Evolutionary conservation across 64 coral and sea anemone genomes (phyloP), one percentile per base, ranked within the genome.

Genomic region (Anthopleura sola): DNA sequence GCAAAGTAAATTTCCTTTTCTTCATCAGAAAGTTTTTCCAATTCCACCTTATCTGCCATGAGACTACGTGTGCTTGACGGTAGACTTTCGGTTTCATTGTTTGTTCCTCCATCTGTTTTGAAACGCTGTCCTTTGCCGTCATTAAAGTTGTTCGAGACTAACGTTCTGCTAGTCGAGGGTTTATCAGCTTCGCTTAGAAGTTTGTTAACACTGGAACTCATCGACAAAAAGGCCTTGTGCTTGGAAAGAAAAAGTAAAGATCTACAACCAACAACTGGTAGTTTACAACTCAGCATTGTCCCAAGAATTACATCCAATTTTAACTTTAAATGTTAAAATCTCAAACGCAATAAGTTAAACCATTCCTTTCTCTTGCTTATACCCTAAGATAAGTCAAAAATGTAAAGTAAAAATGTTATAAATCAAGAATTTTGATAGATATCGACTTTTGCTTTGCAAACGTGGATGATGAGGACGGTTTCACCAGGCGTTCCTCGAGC

Each of bases 1-100:
- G 36, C 38, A 81, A 86, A 81, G 68, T 91, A 91, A 1, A 91
- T 86, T 28, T 81, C 85, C 36, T 91, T 91, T 33, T 91, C 89
- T 56, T 85, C 84, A 7, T 91, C 39, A 50, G 89, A 91, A 40
- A 91, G 77, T 28, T 86, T 86, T 36, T 86, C 53, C 17, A 84
- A 60, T 24, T 81, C 74, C 26, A 91, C 88, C 20, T 53, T 79
- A 11, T 79, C 11, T 18, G 16, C 37, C 37, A 29, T 9, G n/a
- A 29, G 9, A 6, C 23, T 56, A 56, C 16, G n/a, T 7, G 24
- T 62, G 16, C 58, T 23, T 24, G 2, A n/a, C 28, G 1, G n/a
- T 34, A 0, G 24, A n/a, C n/a, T 71, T 71, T 71, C 29, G 28
- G n/a, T 71, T 32, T 34, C 29, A 13, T 34, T 71, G 10, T 71